These are phyloP conservation scores for Trinectes maculatus DNA, from an alignment of 2,113 vertebrate species.

Conservation along the genomic window DNA sequence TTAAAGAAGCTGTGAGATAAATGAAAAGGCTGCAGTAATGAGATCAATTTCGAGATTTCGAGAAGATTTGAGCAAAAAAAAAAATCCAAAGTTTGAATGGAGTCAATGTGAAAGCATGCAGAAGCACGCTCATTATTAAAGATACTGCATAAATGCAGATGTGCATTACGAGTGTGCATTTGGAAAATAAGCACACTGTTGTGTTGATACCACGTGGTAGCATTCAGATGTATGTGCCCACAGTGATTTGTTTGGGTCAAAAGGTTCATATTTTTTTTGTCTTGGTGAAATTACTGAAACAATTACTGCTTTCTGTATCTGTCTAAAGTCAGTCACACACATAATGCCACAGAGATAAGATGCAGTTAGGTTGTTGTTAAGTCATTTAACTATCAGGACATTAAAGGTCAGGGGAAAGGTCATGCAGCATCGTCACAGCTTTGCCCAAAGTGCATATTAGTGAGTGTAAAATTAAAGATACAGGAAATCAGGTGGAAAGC, in stretches of 20 bases:
- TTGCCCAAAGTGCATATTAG: constrained; percentile 67
- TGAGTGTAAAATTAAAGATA: constrained; percentile 54
- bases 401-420: constrained; percentile 26
- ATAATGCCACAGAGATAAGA: constrained; percentile 13
- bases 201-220: no score
- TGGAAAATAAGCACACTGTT: not conserved
- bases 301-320: constrained; percentile 49
- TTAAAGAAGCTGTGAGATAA: no score
- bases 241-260: not conserved
- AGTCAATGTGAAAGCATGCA: not conserved
- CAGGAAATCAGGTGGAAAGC: constrained; percentile 19
- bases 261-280: constrained; percentile 3
- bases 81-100: not conserved
- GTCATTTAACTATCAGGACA: constrained; percentile 27
- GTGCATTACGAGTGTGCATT: constrained; percentile 2
- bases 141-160: constrained; percentile 15
- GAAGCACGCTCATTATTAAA: not conserved
- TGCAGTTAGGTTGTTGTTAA: constrained; percentile 3
- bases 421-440: constrained; percentile 58
- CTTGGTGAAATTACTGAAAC: constrained; percentile 1
- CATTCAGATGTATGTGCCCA: no score
- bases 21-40: no score
- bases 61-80: not conserved
- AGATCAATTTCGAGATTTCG: no score
- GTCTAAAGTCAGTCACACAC: constrained; percentile 17